A percentile compares a stretch with the other conserved stretches of the same genome.
These are phyloP conservation scores for Acanthiza pusilla DNA, from an alignment of 2,797 vertebrate genomes.

Conservation along the genomic window DNA sequence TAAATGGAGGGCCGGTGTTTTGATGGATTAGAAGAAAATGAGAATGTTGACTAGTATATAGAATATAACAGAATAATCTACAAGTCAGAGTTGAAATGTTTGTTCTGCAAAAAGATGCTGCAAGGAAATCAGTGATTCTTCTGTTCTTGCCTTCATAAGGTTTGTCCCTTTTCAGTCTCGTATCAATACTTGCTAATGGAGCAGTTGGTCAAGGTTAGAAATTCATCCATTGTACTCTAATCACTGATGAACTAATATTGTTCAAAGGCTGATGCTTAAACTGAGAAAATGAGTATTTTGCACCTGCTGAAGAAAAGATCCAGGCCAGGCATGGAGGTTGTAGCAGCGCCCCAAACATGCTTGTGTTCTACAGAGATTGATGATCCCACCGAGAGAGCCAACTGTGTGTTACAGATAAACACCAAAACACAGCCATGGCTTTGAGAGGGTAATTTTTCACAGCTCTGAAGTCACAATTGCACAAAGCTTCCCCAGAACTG, in stretches of 20 bases:
- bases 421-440: not conserved
- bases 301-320: not conserved
- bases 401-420: not conserved
- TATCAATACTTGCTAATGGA: not conserved
- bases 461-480: not conserved
- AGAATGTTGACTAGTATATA: not conserved
- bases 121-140: not conserved
- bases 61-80: not conserved
- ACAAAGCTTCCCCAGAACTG: not conserved
- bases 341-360: fast-evolving
- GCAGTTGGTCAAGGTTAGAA: not conserved
- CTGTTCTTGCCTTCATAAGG: not conserved
- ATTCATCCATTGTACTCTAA: not conserved
- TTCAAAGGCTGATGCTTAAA: not conserved
- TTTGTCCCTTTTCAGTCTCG: not conserved
- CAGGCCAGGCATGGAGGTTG: too few relatives aligned
- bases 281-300: not conserved
- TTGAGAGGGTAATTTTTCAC: not conserved
- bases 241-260: not conserved
- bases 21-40: not conserved
- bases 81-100: not conserved
- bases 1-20: not conserved
- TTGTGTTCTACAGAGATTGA: not conserved
- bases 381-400: not conserved
- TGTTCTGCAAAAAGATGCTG: not conserved